Conservation (phyloP, 2,888 invertebrate species). For the Lochmaea capreae region DNA sequence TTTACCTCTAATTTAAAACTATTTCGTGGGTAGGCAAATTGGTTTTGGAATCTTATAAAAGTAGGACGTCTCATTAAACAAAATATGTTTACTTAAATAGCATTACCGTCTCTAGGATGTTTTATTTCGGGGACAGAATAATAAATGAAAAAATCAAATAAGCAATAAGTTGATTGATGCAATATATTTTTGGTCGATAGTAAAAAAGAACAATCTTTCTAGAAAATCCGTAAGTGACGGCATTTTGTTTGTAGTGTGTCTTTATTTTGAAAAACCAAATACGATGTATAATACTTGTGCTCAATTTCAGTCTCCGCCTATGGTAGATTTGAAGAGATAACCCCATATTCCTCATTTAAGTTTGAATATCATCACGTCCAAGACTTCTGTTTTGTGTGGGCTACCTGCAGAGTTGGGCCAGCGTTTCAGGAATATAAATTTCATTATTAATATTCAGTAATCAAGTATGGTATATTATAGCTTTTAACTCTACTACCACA, state of each 20-base stretch:
- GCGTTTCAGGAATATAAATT: slow-evolving; percentile 59
- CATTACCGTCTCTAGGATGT: not conserved
- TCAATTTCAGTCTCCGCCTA: not conserved
- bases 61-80: slow-evolving; percentile 3
- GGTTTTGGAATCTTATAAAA: not conserved
- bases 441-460: slow-evolving; percentile 48
- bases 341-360: slow-evolving; percentile 59
- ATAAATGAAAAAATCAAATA: not conserved
- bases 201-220: too few relatives aligned
- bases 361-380: slow-evolving; percentile 62
- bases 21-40: slow-evolving; percentile 12
- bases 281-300: not conserved
- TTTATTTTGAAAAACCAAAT: too few relatives aligned
- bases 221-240: too few relatives aligned
- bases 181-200: not conserved
- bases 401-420: slow-evolving; percentile 56
- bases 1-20: slow-evolving; percentile 2
- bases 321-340: slow-evolving; percentile 21
- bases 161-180: not conserved
- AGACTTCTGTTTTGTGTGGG: slow-evolving; percentile 58
- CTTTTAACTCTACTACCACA: too few relatives aligned
- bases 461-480: not conserved
- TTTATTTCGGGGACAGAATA: not conserved
- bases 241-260: too few relatives aligned
- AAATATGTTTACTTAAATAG: not conserved